phyloP scores from a whole-genome alignment of 2,888 invertebrate genomes.

The Andrena trimmerana region DNA sequence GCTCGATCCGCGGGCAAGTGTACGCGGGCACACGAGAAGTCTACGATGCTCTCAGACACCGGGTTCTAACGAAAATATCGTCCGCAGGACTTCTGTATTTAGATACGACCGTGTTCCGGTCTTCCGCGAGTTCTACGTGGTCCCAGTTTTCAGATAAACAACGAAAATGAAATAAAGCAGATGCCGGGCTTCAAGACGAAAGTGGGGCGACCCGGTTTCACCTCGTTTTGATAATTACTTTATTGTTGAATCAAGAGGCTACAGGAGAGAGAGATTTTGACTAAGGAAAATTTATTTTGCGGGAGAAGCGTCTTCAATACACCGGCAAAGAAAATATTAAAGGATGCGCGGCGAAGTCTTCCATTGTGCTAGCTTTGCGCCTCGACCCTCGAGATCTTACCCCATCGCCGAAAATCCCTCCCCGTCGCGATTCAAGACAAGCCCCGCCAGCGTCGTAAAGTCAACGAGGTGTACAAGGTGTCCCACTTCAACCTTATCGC shows the following conservation, averaged over 20 bases:
- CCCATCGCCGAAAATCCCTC: conserved; percentile 37
- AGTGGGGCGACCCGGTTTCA: no score
- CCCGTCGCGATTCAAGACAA: conserved; percentile 5
- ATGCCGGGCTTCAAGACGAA: no score
- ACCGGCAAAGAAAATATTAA: neutral
- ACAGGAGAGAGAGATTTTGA: no score
- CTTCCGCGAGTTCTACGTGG: no score
- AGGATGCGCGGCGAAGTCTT: conserved; percentile 29
- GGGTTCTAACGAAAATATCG: neutral
- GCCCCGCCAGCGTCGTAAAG: conserved; percentile 42
- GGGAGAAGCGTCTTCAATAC: neutral
- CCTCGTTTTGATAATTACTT: no score
- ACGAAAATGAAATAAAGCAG: no score
- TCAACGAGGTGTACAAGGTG: conserved; percentile 23
- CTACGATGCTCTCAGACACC: neutral
- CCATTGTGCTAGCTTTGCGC: conserved; percentile 18
- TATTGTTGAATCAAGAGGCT: no score
- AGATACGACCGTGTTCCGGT: no score
- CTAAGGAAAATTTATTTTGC: no score
- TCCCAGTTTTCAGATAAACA: no score
- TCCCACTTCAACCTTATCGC: neutral
- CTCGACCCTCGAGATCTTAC: neutral
- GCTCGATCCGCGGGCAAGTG: neutral
- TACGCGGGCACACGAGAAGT: neutral
- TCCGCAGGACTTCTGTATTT: neutral